Conservation (phyloP, 2,113 vertebrate species). For the human region DNA sequence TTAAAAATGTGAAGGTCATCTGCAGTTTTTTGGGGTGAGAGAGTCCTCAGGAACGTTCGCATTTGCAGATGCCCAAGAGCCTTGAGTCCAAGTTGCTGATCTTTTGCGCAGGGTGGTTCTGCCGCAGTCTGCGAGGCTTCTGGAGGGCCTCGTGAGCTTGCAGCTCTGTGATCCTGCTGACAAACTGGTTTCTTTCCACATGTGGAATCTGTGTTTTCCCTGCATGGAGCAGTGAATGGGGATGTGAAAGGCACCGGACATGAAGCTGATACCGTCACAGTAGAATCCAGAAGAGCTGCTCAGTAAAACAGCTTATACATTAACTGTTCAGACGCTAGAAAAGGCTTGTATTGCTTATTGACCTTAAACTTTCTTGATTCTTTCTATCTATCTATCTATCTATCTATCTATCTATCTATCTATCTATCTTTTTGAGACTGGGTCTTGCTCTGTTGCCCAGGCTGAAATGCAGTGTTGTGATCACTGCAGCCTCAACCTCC, state of each 20-base stretch:
- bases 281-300: not conserved
- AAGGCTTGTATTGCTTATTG: not conserved
- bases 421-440: too few species aligned
- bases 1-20: not conserved
- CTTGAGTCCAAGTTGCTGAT: too few species aligned
- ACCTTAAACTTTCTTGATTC: not conserved
- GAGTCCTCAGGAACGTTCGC: not conserved
- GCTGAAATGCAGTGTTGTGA: too few species aligned
- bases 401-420: too few species aligned
- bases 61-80: not conserved
- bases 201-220: not conserved
- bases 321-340: not conserved
- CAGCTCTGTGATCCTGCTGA: not conserved
- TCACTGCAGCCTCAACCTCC: too few species aligned
- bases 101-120: not conserved
- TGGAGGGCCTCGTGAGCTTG: not conserved
- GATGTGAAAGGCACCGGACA: rapidly evolving
- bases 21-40: not conserved
- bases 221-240: not conserved
- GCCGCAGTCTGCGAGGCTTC: not conserved
- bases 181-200: not conserved
- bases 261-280: not conserved
- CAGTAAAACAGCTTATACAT: not conserved
- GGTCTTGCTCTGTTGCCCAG: too few species aligned
- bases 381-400: too few species aligned